Evolutionary conservation across 2,797 vertebrate genomes (phyloP), one percentile per base, ranked within the genome.

Genomic region (Epinephelus coioides): DNA sequence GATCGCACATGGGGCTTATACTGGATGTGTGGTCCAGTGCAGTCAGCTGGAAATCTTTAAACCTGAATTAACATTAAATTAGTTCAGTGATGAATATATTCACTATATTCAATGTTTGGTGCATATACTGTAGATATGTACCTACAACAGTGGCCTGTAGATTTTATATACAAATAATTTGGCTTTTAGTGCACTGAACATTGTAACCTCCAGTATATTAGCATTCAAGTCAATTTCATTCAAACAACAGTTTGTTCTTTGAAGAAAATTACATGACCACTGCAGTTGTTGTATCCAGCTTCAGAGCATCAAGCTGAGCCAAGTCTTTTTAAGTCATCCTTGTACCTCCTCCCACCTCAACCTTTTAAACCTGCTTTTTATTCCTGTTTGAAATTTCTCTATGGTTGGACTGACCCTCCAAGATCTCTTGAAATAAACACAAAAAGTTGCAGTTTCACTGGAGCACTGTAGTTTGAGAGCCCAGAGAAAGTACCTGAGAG

Each of bases 341-440:
- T 51, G 34, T 67, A 56, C 73, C 51, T 59, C 63, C 34, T 62
- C 34, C 21, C 47, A 69, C 50, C 56, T 69, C 56, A 67, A 30
- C 69, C 38, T 69, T 74, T 72, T 56, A 65, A 73, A 56, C 19
- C 34, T 54, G 61, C 61, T 53, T 72, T 64, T 65, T 8, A 61
- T 63, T 74, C 25, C 46, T 19, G 0, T 64, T 57, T 78, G 54
- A 73, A 75, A 67, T 69, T 56, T 63, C 34, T 19, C 56, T 67
- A 21, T 21, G 38, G 51, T n/a, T 50, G 46, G 11, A 71, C 2
- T 14, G 46, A 74, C 30, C 50, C 17, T 5, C 65, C 51, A 38
- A 62, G 10, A 77, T 64, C 38, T 72, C n/a, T 61, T 34, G 11
- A 73, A 85, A 78, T 63, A 18, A 72, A 27, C 38, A 62, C 25